Evolutionary conservation across 2,797 vertebrate genomes (phyloP).

Genomic region (Neosilurus hyrtlii): DNA sequence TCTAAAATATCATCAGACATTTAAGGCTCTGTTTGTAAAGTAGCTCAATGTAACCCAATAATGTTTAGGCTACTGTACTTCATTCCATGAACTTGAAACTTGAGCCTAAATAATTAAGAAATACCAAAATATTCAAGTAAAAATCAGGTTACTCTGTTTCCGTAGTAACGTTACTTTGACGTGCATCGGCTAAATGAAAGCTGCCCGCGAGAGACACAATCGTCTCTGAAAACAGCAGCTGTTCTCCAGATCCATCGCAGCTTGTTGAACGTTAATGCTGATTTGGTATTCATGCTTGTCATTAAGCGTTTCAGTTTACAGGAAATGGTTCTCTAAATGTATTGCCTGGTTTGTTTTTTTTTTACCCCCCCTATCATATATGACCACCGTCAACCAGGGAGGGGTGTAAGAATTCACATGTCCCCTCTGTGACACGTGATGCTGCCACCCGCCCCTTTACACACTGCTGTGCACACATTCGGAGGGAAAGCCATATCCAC

Average conservation of each 20-base stretch:
- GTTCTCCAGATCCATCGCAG: background rate
- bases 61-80: background rate
- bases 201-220: background rate
- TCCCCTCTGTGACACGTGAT: too few species aligned
- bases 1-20: too few species aligned
- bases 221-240: background rate
- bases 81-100: background rate
- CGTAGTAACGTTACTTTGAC: background rate
- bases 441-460: too few species aligned
- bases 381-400: too few species aligned
- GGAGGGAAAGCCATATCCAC: too few species aligned
- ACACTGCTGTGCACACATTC: too few species aligned
- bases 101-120: background rate
- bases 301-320: background rate
- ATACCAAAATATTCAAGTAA: too few species aligned
- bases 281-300: background rate
- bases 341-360: background rate
- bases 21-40: too few species aligned
- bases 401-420: too few species aligned
- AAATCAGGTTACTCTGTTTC: background rate
- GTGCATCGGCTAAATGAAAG: background rate
- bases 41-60: too few species aligned
- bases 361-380: too few species aligned
- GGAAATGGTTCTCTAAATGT: background rate
- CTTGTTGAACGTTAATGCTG: background rate